These are phyloP conservation scores for Budorcas taxicolor DNA, from an alignment of 2,113 vertebrate species.

Conservation along the genomic window DNA sequence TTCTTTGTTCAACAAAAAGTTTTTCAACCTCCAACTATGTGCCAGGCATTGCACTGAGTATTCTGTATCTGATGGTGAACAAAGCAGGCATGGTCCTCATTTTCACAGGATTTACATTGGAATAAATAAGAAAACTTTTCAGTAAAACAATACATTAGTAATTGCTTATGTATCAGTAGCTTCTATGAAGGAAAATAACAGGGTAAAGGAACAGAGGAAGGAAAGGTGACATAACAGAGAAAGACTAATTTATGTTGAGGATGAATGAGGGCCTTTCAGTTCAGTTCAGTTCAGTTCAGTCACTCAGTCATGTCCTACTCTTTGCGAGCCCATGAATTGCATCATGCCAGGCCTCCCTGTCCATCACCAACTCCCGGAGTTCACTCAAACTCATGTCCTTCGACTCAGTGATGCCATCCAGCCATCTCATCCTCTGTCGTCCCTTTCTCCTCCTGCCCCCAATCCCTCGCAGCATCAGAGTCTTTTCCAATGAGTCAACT, in stretches of 20 bases:
- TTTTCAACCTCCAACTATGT: background rate
- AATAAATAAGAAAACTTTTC: background rate
- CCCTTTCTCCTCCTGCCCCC: no score
- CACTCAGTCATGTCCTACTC: rapidly evolving
- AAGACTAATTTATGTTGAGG: background rate
- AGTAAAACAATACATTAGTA: background rate
- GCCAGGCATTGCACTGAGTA: background rate
- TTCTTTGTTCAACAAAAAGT: background rate
- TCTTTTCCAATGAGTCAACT: no score
- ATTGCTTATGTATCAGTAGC: background rate
- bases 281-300: no score
- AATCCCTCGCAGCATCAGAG: no score
- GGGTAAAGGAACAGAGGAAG: background rate
- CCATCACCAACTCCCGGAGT: no score
- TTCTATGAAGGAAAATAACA: background rate
- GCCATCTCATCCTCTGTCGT: no score
- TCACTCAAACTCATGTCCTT: no score
- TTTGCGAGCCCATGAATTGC: rapidly evolving
- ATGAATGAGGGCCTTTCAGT: background rate
- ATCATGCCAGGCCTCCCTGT: no score
- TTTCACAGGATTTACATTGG: background rate
- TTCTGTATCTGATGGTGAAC: background rate
- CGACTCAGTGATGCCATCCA: no score
- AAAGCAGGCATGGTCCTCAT: background rate
- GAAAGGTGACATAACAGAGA: background rate